phyloP scores from a whole-genome alignment of 2,888 invertebrate species.

The Tiphia femorata region DNA sequence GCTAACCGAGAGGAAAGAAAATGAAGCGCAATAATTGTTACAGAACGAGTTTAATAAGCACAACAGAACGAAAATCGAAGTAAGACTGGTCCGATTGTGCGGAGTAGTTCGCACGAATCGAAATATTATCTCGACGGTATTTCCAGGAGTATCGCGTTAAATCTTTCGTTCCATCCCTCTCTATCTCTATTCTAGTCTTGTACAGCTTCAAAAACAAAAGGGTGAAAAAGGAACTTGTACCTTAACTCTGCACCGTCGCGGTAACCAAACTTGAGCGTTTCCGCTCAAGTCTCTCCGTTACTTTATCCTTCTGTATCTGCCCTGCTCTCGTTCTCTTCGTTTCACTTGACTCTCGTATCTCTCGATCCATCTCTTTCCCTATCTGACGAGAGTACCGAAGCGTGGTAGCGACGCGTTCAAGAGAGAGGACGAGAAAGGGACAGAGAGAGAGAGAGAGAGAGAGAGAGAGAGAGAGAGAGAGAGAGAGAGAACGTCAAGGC shows the following conservation, averaged over 20 bases:
- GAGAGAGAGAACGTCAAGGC: constrained; percentile 20
- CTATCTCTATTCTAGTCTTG: no score
- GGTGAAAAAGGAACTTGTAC: constrained; percentile 43
- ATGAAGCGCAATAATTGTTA: no score
- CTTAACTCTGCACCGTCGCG: constrained; percentile 32
- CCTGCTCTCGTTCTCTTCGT: constrained; percentile 24
- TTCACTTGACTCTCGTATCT: constrained; percentile 10
- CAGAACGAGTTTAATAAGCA: no score
- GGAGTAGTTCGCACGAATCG: no score
- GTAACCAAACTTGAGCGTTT: constrained; percentile 49
- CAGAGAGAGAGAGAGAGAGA: constrained; percentile 17
- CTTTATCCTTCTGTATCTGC: no score
- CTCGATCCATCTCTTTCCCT: constrained; percentile 12
- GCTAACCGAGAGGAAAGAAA: no score
- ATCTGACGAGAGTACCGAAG: constrained; percentile 54
- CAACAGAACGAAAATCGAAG: no score
- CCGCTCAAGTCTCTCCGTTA: no score
- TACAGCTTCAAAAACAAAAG: constrained; percentile 48
- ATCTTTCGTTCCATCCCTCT: no score
- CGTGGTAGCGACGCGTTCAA: constrained; percentile 24
- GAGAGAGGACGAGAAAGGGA: constrained; percentile 20
- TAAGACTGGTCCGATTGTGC: no score
- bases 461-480: constrained; percentile 33
- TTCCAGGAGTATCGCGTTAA: no score
- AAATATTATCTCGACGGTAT: no score